Percentiles rank a stretch among this genome's conserved stretches.
phyloP scores from a whole-genome alignment of 2,888 invertebrate species.

The Melanostoma mellinum region DNA sequence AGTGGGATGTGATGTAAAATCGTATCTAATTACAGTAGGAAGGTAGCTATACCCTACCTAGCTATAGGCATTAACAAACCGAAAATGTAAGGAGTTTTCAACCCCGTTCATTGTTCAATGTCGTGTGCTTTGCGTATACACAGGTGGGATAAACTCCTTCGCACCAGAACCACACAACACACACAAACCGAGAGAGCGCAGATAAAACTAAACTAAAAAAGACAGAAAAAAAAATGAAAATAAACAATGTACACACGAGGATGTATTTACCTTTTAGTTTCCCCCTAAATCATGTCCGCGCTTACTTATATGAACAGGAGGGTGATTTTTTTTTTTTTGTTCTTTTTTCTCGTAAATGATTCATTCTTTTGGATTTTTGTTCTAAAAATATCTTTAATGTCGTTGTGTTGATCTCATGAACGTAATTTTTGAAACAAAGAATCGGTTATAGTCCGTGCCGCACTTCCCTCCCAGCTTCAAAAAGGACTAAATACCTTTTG shows the following conservation, averaged over 20 bases:
- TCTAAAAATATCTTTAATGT: conserved; percentile 65
- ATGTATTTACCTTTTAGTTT: conserved; percentile 64
- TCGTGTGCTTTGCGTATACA: conserved; percentile 59
- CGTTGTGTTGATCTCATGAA: conserved; percentile 20
- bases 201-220: conserved; percentile 25
- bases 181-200: conserved; percentile 44
- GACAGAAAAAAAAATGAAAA: conserved; percentile 34
- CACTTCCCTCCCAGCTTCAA: conserved; percentile 13
- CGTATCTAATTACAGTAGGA: conserved; percentile 65
- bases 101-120: conserved; percentile 34
- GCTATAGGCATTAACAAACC: conserved; percentile 26
- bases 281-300: conserved; percentile 65
- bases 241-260: conserved; percentile 57
- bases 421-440: conserved; percentile 18
- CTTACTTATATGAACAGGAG: conserved; percentile 34
- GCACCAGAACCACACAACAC: conserved; percentile 26
- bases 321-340: conserved; percentile 37
- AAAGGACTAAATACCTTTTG: conserved; percentile 57
- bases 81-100: conserved; percentile 52
- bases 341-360: conserved; percentile 33
- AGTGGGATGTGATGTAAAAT: conserved; percentile 66
- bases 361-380: conserved; percentile 57
- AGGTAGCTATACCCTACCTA: conserved; percentile 13
- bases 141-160: conserved; percentile 70
- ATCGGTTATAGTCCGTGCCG: not conserved